These are phyloP conservation scores for Bambusicola thoracicus DNA, from an alignment of 2,113 vertebrate species.

Conservation along the genomic window DNA sequence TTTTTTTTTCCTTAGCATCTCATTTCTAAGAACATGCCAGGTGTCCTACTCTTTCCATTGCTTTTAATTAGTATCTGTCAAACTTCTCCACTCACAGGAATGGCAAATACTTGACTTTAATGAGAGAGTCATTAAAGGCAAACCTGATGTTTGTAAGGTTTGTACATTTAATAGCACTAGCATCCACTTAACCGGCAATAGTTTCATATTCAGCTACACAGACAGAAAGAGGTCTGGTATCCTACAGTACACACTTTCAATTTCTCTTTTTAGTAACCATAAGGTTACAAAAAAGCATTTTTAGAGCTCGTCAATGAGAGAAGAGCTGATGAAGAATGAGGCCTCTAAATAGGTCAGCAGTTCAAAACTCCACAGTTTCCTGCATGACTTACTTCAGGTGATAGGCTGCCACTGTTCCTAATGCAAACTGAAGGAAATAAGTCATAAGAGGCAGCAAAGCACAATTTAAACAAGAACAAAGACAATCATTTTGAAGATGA, in stretches of 20 bases:
- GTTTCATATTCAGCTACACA: background rate
- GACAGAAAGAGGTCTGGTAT: background rate
- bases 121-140: background rate
- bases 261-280: background rate
- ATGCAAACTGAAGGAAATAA: background rate
- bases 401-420: background rate
- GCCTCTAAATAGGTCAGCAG: background rate
- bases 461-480: background rate
- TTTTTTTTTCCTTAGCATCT: background rate
- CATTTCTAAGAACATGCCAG: background rate
- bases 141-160: background rate
- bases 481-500: background rate
- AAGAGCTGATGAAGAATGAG: rapidly evolving
- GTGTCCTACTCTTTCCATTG: background rate
- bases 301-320: background rate
- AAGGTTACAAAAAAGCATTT: background rate
- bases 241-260: background rate
- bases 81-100: background rate
- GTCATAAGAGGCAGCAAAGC: background rate
- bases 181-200: background rate
- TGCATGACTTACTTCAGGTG: background rate
- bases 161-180: background rate
- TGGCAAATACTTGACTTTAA: background rate
- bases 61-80: background rate
- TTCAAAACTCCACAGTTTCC: background rate